These are phyloP conservation scores for Archips xylosteana DNA, from an alignment of 2,888 invertebrate genomes.

Conservation along the genomic window DNA sequence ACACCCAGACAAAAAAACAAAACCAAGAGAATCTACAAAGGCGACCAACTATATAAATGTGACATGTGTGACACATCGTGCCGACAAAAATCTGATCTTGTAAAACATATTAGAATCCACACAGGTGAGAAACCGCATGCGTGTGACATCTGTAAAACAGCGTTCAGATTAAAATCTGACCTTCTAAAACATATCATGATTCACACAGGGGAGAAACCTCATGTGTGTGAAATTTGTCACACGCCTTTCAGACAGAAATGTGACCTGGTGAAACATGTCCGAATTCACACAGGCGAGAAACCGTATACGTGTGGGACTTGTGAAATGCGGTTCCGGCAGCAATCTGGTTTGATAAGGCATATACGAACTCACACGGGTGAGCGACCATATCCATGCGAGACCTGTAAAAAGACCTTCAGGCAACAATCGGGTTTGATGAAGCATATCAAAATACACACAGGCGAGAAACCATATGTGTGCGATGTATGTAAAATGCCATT, in stretches of 20 bases:
- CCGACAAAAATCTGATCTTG: not conserved
- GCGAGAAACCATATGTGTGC: not conserved
- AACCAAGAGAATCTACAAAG: not conserved
- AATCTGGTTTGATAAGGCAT: not conserved
- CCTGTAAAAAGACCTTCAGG: not conserved
- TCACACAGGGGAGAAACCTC: constrained; percentile 1
- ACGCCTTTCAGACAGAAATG: not conserved
- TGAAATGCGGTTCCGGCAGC: not conserved
- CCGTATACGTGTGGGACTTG: not conserved
- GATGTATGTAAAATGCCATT: not conserved
- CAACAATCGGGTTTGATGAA: not conserved
- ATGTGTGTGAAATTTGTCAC: constrained; percentile 1
- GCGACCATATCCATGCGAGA: not conserved
- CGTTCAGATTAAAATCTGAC: not conserved
- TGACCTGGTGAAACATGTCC: not conserved
- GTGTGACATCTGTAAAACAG: not conserved
- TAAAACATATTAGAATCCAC: not conserved
- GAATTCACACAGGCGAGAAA: constrained; percentile 4
- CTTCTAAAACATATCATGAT: not conserved
- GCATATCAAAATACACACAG: not conserved
- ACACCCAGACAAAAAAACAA: not conserved
- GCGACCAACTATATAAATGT: not conserved
- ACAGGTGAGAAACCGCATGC: not conserved
- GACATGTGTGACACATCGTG: not conserved
- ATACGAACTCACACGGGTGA: not conserved